These are phyloP conservation scores for Pterocles gutturalis DNA, from an alignment of 2,113 vertebrate genomes.

Conservation along the genomic window DNA sequence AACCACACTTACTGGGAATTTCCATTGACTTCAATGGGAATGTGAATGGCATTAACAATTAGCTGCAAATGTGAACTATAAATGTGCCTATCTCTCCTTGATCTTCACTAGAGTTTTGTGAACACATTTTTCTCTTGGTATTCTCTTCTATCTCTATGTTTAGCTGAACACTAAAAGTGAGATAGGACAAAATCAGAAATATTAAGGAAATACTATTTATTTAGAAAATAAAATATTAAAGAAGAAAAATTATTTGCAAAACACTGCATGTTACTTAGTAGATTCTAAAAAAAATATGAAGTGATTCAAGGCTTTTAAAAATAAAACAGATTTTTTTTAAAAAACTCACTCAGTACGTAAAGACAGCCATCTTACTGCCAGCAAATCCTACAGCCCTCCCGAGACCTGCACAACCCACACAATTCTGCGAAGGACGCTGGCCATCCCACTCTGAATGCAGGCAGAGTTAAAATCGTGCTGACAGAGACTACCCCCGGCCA, in stretches of 20 bases:
- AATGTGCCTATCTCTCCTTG: not conserved
- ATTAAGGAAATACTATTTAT: not conserved
- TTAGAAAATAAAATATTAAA: not conserved
- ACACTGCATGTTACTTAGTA: not conserved
- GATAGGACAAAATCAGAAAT: not conserved
- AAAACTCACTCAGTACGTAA: fast-evolving
- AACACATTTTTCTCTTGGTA: not conserved
- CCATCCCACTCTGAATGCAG: not conserved
- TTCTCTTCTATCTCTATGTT: not conserved
- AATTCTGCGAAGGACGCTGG: not conserved
- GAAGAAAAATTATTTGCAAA: not conserved
- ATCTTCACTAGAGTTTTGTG: not conserved
- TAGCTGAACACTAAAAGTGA: not conserved
- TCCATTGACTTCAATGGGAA: not conserved
- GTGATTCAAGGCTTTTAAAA: not conserved
- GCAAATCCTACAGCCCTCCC: not conserved
- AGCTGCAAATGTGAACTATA: not conserved
- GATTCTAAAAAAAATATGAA: not conserved
- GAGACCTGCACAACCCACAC: not conserved
- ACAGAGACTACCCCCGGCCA: not conserved
- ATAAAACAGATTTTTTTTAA: not conserved
- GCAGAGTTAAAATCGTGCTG: not conserved
- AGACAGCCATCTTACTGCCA: not conserved
- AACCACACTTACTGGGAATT: not conserved
- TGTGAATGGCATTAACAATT: not conserved